These are phyloP conservation scores for Callaeas wilsoni DNA, from an alignment of 2,113 vertebrate genomes.

Conservation along the genomic window DNA sequence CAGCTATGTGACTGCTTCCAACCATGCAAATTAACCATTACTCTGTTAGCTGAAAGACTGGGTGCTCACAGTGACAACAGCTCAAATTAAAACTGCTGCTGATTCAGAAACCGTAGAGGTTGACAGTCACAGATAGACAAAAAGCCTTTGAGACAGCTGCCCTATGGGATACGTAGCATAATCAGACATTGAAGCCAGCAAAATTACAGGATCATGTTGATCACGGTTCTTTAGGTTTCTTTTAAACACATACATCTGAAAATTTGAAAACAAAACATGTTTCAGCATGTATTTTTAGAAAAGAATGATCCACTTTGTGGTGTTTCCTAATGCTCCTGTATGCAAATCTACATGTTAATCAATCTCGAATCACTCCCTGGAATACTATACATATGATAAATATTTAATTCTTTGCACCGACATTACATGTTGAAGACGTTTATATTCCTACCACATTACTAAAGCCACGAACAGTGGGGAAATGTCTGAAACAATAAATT, in stretches of 20 bases:
- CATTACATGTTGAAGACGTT: background rate
- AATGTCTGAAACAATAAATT: background rate
- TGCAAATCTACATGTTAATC: background rate
- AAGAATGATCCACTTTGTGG: background rate
- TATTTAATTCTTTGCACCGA: slow-evolving; percentile 18
- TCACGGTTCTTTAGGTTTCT: background rate
- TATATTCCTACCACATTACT: background rate
- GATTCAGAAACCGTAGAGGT: background rate
- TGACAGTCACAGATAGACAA: background rate
- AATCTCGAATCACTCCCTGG: background rate
- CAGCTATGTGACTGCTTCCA: background rate
- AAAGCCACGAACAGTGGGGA: background rate
- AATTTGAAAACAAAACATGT: slow-evolving; percentile 5
- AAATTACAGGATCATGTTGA: background rate
- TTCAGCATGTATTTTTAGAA: slow-evolving; percentile 10
- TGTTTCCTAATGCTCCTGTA: background rate
- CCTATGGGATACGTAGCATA: background rate
- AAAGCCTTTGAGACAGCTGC: background rate
- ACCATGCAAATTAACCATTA: background rate
- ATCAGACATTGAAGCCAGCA: background rate
- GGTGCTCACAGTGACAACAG: background rate
- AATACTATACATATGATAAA: slow-evolving; percentile 8
- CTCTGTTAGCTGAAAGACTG: background rate
- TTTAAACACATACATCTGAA: background rate
- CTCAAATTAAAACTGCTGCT: background rate